A percentile compares a stretch with the other conserved stretches of the same genome.
Evolutionary conservation across 2,888 invertebrate genomes (phyloP).

Genomic region (Plebejus argus): DNA sequence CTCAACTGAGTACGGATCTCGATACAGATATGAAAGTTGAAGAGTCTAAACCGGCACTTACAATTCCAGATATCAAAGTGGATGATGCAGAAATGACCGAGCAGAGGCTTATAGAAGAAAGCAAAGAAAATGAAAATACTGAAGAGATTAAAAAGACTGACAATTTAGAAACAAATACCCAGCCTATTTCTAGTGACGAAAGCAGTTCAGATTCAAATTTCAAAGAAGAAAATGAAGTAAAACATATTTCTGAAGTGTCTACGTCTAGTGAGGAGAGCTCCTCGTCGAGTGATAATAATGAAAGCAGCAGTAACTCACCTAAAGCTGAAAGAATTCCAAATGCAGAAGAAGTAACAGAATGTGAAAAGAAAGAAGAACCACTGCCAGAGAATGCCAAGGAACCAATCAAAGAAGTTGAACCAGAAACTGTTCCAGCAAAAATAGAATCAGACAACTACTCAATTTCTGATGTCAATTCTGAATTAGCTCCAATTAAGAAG

Average conservation of each 20-base stretch:
- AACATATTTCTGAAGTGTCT: constrained; percentile 62
- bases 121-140: constrained; percentile 46
- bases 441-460: constrained; percentile 66
- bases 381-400: constrained; percentile 42
- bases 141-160: constrained; percentile 48
- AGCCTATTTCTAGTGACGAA: constrained; percentile 50
- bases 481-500: constrained; percentile 51
- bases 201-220: constrained; percentile 63
- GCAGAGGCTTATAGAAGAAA: constrained; percentile 59
- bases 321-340: constrained; percentile 59
- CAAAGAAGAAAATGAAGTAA: constrained; percentile 64
- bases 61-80: constrained; percentile 71
- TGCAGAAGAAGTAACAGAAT: constrained; percentile 47
- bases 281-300: constrained; percentile 72
- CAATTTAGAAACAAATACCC: constrained; percentile 42
- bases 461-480: constrained; percentile 70
- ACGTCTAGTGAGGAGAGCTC: constrained; percentile 74
- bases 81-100: constrained; percentile 73
- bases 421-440: constrained; percentile 45
- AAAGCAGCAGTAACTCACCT: constrained; percentile 72
- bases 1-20: constrained; percentile 41
- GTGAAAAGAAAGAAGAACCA: constrained; percentile 43
- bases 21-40: constrained; percentile 59
- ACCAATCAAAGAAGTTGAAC: constrained; percentile 42
- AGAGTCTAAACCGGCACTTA: constrained; percentile 44